Percentiles rank a stretch among this genome's conserved stretches.
Evolutionary conservation across 2,797 vertebrate genomes (phyloP).

Genomic region (Acanthornis magna): DNA sequence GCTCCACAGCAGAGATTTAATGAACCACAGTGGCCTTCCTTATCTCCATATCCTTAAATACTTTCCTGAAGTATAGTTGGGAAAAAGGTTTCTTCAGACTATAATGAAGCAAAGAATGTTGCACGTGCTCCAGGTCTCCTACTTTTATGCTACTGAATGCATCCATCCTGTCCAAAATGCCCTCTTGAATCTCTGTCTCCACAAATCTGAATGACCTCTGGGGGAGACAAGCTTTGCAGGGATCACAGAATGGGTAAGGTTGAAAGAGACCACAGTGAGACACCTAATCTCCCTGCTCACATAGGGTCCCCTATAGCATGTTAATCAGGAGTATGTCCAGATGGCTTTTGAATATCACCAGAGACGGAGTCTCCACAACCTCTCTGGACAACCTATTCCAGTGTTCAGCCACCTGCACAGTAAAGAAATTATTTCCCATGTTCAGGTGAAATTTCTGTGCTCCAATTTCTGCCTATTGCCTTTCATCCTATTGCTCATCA

Average conservation of each 20-base stretch:
- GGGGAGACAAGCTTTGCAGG: not conserved
- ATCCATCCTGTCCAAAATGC: not conserved
- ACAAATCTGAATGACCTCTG: not conserved
- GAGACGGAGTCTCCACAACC: not conserved
- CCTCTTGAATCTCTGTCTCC: not conserved
- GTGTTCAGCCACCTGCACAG: not conserved
- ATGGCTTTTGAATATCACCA: not conserved
- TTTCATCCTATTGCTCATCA: not conserved
- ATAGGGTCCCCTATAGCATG: not conserved
- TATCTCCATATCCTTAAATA: not conserved
- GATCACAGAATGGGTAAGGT: not conserved
- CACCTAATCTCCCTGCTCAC: not conserved
- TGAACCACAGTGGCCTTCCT: not conserved
- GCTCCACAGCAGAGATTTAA: not conserved
- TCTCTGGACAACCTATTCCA: not conserved
- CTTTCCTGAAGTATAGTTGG: not conserved
- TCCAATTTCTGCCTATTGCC: not conserved
- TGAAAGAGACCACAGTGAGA: not conserved
- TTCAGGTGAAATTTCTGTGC: not conserved
- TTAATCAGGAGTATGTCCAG: not conserved
- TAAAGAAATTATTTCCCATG: not conserved
- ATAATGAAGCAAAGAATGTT: not conserved
- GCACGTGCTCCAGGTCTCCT: rapidly evolving
- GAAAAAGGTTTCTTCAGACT: not conserved
- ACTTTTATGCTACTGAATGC: not conserved